Percentiles rank a stretch among this genome's conserved stretches.
Conservation (phyloP, 2,113 vertebrate species). For the Galeopterus variegatus region DNA sequence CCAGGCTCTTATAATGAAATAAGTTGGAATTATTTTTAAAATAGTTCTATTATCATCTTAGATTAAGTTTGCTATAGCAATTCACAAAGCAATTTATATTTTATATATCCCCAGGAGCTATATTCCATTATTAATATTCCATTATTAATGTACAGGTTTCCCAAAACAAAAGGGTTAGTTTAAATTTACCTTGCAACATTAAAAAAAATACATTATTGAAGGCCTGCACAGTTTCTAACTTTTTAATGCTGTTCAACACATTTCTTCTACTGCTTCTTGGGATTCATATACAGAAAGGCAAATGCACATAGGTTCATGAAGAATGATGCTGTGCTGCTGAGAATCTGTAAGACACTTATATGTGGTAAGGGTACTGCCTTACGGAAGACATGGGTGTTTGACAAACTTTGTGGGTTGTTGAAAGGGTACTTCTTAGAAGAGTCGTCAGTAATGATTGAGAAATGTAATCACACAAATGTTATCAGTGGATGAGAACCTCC, state of each 20-base stretch:
- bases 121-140: conserved; percentile 70
- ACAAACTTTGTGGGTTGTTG: conserved; percentile 37
- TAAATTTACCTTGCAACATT: conserved; percentile 42
- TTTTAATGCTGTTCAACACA: conserved; percentile 1
- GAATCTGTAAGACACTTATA: neutral
- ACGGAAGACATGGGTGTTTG: neutral
- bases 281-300: conserved; percentile 24
- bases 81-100: conserved; percentile 74
- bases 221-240: neutral
- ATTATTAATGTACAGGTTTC: conserved; percentile 65
- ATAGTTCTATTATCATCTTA: conserved; percentile 50
- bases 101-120: conserved; percentile 60
- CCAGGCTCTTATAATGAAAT: conserved; percentile 57
- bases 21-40: conserved; percentile 66
- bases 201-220: conserved; percentile 45
- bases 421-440: conserved; percentile 41
- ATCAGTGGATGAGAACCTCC: conserved; percentile 17
- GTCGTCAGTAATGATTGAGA: conserved; percentile 57
- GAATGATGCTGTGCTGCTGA: neutral
- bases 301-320: neutral
- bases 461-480: conserved; percentile 36
- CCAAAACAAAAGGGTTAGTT: conserved; percentile 66
- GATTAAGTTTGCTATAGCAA: conserved; percentile 63
- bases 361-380: neutral
- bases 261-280: conserved; percentile 28